Evolutionary conservation across 2,888 invertebrate species (phyloP), one percentile per base, ranked within the genome.

Genomic region (Torymus auratus): DNA sequence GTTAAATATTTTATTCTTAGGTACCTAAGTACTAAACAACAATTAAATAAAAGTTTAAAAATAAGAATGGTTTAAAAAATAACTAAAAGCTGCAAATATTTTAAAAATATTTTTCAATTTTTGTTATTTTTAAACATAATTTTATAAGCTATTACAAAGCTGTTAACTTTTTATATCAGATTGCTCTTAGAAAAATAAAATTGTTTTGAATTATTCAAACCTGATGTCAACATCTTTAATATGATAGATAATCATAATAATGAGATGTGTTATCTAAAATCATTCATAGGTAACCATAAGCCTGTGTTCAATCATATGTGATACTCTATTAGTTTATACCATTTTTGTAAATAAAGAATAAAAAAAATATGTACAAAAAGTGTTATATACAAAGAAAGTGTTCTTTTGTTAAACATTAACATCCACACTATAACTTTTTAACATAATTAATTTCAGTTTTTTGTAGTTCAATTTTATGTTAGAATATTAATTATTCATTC

Each of bases 301-400:
- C 50, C 20, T 68, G 68, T 67, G n/a, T 68, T 78, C 23, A 50
- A 72, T 20, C 20, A 70, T 67, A 65, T 78, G 78, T 78, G 76
- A 83, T 79, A 75, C n/a, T 78, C 56, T 86, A 84, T 85, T 84
- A 87, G 84, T 85, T 84, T 83, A 82, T 82, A 83, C 41, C 80
- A 84, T 84, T 85, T 85, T 87, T 85, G 86, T 86, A 85, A 85
- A 84, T 85, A 84, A 83, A 85, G 68, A 83, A 85, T 85, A 75
- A 83, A 78, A 62, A 41, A n/a, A 69, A 73, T 76, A 50, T 65
- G 50, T 68, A 60, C 28, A 70, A 74, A 14, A 70, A 55, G 14
- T 74, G 73, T 58, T 74, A 69, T 60, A 80, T 83, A 71, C 77
- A 85, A 86, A 87, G 85, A 86, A 87, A 86, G 84, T 85, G 85